Conservation (phyloP, 2,113 vertebrate species). For the Plotosus lineatus region DNA sequence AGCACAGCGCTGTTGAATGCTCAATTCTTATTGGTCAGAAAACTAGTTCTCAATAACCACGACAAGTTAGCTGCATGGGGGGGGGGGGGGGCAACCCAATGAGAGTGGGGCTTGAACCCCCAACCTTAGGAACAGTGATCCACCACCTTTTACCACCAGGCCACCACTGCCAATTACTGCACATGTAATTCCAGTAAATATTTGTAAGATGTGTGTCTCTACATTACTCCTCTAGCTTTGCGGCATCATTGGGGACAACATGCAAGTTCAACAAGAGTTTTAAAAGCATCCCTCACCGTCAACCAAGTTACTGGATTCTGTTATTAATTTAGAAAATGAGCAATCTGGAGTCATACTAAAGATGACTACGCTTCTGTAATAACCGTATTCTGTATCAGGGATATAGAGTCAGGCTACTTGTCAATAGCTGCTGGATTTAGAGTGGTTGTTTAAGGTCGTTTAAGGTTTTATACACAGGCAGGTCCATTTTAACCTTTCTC, state of each 20-base stretch:
- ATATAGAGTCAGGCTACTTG: conserved; percentile 26
- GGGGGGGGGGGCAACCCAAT: no score
- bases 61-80: no score
- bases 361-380: conserved; percentile 41
- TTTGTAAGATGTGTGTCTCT: neutral
- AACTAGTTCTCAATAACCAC: no score
- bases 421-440: conserved; percentile 21
- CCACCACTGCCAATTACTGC: no score
- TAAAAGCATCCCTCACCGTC: conserved; percentile 19
- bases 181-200: neutral
- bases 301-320: neutral
- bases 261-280: conserved; percentile 20
- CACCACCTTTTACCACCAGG: no score
- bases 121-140: no score
- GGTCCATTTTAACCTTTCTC: neutral
- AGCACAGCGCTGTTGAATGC: neutral
- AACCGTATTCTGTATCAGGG: conserved; percentile 35
- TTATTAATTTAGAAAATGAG: conserved; percentile 12
- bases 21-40: conserved; percentile 2
- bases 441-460: conserved; percentile 13
- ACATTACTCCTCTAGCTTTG: neutral
- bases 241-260: neutral
- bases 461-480: neutral
- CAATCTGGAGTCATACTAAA: conserved; percentile 30
- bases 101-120: no score